Percentiles rank a stretch among this genome's conserved stretches.
Evolutionary conservation across 2,113 vertebrate species (phyloP).

Genomic region (Junco hyemalis): DNA sequence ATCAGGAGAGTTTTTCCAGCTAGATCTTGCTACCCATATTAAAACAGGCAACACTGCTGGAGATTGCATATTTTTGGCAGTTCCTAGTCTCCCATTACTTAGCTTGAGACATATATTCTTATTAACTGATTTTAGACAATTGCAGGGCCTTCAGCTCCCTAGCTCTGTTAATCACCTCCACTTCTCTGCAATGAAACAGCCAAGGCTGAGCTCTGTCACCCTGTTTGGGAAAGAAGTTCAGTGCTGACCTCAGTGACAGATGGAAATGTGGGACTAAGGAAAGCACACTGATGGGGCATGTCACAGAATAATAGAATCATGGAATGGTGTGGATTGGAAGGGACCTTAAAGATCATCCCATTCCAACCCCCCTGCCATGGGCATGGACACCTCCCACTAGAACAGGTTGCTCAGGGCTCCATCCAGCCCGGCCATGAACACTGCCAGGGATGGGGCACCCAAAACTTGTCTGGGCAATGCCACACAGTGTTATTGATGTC

Average conservation of each 20-base stretch:
- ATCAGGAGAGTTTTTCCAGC: not conserved
- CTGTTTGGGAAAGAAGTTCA: not conserved
- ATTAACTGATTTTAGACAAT: not conserved
- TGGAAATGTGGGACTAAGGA: not conserved
- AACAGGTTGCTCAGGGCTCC: not conserved
- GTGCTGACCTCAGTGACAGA: not conserved
- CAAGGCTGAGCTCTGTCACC: not conserved
- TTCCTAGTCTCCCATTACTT: not conserved
- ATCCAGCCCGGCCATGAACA: not conserved
- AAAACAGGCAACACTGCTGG: not conserved
- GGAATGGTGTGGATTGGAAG: not conserved
- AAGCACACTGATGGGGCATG: not conserved
- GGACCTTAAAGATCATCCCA: not conserved
- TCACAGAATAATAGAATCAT: not conserved
- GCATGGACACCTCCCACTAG: not conserved
- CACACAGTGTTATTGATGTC: not conserved
- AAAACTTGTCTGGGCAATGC: not conserved
- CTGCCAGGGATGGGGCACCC: not conserved
- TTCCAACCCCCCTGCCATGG: accelerated
- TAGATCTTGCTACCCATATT: not conserved
- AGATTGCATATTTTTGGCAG: not conserved
- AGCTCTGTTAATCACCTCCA: not conserved
- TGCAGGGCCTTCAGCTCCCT: not conserved
- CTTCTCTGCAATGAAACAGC: not conserved
- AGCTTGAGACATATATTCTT: not conserved